phyloP scores from a whole-genome alignment of 2,113 vertebrate genomes.

The Pogonocichla stellata region DNA sequence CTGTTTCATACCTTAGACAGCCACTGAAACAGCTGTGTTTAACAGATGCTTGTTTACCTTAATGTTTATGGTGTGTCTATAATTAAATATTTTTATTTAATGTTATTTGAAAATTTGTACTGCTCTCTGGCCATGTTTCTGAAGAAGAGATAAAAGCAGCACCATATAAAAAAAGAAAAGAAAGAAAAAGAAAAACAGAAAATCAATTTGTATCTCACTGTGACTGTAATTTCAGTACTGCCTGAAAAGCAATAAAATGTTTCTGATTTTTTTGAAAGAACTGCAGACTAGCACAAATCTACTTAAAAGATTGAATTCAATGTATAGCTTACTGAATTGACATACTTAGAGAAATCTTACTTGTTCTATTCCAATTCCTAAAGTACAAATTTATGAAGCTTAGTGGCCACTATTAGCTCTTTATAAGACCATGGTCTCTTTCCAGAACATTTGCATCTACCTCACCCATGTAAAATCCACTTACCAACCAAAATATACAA shows the following conservation, averaged over 20 bases:
- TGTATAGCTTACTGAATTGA: background rate
- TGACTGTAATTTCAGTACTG: background rate
- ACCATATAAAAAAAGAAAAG: background rate
- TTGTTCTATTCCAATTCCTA: background rate
- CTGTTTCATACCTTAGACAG: background rate
- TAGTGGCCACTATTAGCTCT: background rate
- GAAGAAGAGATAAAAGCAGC: background rate
- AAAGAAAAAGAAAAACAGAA: background rate
- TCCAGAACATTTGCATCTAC: background rate
- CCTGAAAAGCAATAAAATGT: background rate
- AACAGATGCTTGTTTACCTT: background rate
- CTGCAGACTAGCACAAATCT: background rate
- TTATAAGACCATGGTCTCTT: background rate
- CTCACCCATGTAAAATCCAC: background rate
- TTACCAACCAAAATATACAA: background rate
- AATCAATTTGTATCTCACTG: slow-evolving; percentile 1
- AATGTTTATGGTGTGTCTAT: background rate
- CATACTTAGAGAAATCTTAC: background rate
- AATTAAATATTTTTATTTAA: slow-evolving; percentile 7
- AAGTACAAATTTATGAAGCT: background rate
- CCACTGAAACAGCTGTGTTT: background rate
- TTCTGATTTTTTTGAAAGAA: background rate
- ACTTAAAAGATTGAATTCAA: background rate
- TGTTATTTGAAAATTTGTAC: background rate
- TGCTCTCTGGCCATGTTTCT: background rate